Base-by-base conservation (phyloP, 2,797 vertebrate species). In the Sebastes itinus region DNA sequence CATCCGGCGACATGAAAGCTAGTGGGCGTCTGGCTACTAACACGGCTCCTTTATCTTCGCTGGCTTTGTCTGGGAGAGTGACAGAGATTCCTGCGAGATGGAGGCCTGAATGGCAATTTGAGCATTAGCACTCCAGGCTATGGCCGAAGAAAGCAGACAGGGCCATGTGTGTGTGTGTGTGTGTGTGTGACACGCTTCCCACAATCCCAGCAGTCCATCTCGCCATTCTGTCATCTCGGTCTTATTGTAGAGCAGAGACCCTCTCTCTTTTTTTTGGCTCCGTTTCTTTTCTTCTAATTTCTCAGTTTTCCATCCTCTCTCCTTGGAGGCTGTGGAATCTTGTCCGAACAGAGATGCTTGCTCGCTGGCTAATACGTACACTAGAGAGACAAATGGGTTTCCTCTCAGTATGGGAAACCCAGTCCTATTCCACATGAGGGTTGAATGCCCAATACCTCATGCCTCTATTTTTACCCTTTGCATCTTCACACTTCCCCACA, bases 391-490 rank as follows among this genome's bases (percentile, higher is more conserved):
- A 87, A 90, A 89, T 86, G 81, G 80, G 72, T 80, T 83, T 86
- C 73, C 80, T 59, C 38, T 85, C 69, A 66, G 38, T 70, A 56
- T 65, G 84, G 87, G 86, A 74, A 90, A 70, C 71, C 84, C 86
- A 22, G 78, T 72, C 77, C 54, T 65, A 69, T 88, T 89, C 79
- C 82, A 92, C 88, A 85, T 73, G 74, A 80, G 82, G 75, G 59
- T 81, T 78, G 75, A 71, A 78, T 59, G 78, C 60, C 84, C 78
- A 72, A 46, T 83, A 80, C 71, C 63, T 86, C 68, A 62, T 67
- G 59, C 61, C 49, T 87, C 81, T 93, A 92, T 93, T 94, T 94
- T 88, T 89, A 90, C 77, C 59, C 63, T 56, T 54, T 65, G 75
- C 46, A 79, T 87, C 80, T 82, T 72, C 70, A 81, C 77, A 77